A percentile compares a stretch with the other conserved stretches of the same genome.
Evolutionary conservation across 2,113 vertebrate species (phyloP).

Genomic region (Thermophis baileyi): DNA sequence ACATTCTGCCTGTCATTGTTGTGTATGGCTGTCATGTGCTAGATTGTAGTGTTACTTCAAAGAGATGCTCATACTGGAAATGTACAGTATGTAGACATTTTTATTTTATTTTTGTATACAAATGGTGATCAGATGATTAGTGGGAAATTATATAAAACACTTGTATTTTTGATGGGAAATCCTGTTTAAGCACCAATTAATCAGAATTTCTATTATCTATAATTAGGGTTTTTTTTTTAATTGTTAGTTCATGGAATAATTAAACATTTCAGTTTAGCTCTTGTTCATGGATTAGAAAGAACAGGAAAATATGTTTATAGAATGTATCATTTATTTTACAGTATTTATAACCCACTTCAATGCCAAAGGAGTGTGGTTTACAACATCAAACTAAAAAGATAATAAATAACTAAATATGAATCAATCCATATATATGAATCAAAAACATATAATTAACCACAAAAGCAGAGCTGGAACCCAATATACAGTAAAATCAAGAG

Average conservation of each 20-base stretch:
- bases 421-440: background rate
- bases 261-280: background rate
- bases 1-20: background rate
- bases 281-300: background rate
- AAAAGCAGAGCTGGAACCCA: background rate
- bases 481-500: background rate
- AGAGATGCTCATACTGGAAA: background rate
- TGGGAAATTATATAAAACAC: background rate
- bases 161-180: background rate
- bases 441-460: background rate
- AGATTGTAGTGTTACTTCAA: background rate
- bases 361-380: background rate
- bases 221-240: background rate
- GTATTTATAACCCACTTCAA: background rate
- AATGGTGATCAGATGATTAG: constrained; percentile 20
- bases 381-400: background rate
- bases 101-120: constrained; percentile 9
- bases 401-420: background rate
- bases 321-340: background rate
- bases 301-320: background rate
- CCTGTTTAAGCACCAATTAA: constrained; percentile 37
- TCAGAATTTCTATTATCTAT: background rate
- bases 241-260: background rate
- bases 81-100: background rate
- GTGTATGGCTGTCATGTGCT: background rate